A percentile compares a stretch with the other conserved stretches of the same genome.
phyloP scores from a whole-genome alignment of 2,797 vertebrate species.

The Lemur catta region DNA sequence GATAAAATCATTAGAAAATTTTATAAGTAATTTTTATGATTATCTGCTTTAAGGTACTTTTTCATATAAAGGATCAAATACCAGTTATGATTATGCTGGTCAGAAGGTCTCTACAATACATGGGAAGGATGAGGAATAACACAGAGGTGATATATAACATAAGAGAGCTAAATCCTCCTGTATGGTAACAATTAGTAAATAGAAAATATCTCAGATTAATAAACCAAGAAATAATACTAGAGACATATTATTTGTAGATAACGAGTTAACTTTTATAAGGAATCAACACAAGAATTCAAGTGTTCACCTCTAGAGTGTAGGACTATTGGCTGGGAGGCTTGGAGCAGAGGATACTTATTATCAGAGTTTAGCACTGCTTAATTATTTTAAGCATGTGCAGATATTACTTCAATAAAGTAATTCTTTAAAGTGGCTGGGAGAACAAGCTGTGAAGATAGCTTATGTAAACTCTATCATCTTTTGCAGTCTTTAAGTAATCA shows the following conservation, averaged over 20 bases:
- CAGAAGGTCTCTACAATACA: neutral
- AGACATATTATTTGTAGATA: neutral
- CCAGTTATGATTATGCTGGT: neutral
- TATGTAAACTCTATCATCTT: neutral
- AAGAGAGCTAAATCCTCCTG: neutral
- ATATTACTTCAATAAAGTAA: neutral
- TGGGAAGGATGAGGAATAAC: neutral
- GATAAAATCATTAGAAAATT: constrained; percentile 23
- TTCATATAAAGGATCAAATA: neutral
- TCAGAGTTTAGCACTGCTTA: neutral
- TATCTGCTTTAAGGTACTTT: constrained; percentile 11
- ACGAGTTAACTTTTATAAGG: neutral
- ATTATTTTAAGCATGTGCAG: neutral
- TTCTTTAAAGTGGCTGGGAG: neutral
- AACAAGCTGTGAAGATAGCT: neutral
- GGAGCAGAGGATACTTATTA: neutral
- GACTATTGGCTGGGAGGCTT: neutral
- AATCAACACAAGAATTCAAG: neutral
- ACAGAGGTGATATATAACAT: neutral
- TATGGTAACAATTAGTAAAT: neutral
- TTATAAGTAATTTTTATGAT: neutral
- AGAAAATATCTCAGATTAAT: neutral
- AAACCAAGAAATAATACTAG: neutral
- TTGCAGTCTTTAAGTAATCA: neutral
- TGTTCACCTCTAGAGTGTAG: neutral